Conservation (phyloP, 1,140 invertebrate genomes). For the Coenobita brevimanus region DNA sequence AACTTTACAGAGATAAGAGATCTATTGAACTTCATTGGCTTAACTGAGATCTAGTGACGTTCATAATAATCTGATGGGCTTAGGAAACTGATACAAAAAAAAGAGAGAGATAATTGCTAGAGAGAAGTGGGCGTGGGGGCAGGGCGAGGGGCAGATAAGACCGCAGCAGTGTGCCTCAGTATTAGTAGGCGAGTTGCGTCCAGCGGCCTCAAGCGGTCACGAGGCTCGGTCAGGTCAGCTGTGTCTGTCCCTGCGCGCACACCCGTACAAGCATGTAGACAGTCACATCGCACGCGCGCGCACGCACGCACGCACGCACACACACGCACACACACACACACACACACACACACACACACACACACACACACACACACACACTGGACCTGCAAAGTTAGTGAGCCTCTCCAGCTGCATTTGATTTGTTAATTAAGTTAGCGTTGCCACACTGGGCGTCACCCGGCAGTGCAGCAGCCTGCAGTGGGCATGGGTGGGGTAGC, state of each 20-base stretch:
- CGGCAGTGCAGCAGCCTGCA: not conserved
- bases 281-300: not conserved
- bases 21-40: too few relatives aligned
- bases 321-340: not conserved
- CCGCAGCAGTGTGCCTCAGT: slow-evolving; percentile 3
- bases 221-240: too few relatives aligned
- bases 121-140: not conserved
- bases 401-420: slow-evolving; percentile 33
- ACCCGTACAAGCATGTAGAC: too few relatives aligned
- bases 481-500: slow-evolving; percentile 1
- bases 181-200: not conserved
- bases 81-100: not conserved
- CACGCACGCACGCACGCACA: not conserved
- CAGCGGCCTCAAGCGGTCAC: too few relatives aligned
- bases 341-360: slow-evolving; percentile 15
- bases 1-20: too few relatives aligned
- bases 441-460: not conserved
- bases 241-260: not conserved
- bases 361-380: slow-evolving; percentile 43
- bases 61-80: not conserved
- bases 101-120: not conserved
- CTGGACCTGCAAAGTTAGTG: slow-evolving; percentile 35
- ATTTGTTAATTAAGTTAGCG: slow-evolving; percentile 47
- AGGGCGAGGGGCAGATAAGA: slow-evolving; percentile 20
- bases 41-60: too few relatives aligned